These are phyloP conservation scores for Alethe castanea DNA, from an alignment of 2,113 vertebrate genomes.

Conservation along the genomic window DNA sequence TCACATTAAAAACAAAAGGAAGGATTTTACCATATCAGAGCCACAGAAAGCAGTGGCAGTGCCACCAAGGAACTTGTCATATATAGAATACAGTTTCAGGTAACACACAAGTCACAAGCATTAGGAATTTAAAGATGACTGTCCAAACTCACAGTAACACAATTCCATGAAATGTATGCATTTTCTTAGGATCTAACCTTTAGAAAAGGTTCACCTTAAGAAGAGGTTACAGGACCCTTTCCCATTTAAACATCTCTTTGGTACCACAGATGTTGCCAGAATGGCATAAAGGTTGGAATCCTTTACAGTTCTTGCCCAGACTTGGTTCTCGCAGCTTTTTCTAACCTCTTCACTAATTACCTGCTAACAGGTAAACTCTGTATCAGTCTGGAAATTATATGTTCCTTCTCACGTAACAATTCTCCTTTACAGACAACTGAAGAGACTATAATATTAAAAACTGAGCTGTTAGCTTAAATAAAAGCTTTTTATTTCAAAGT, in stretches of 20 bases:
- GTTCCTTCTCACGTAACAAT: not conserved
- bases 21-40: not conserved
- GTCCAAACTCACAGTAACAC: not conserved
- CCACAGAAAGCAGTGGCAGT: not conserved
- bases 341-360: not conserved
- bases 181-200: not conserved
- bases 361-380: not conserved
- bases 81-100: not conserved
- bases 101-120: not conserved
- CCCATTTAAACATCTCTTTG: not conserved
- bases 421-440: not conserved
- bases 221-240: not conserved
- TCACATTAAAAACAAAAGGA: not conserved
- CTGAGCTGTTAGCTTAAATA: not conserved
- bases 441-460: not conserved
- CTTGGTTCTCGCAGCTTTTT: not conserved
- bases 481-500: not conserved
- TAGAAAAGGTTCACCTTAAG: not conserved
- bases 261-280: not conserved
- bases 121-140: not conserved
- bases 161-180: rapidly evolving
- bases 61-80: not conserved
- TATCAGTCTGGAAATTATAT: not conserved
- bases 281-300: not conserved
- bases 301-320: not conserved